These are phyloP conservation scores for Xyrauchen texanus DNA, from an alignment of 2,113 vertebrate species.

Conservation along the genomic window DNA sequence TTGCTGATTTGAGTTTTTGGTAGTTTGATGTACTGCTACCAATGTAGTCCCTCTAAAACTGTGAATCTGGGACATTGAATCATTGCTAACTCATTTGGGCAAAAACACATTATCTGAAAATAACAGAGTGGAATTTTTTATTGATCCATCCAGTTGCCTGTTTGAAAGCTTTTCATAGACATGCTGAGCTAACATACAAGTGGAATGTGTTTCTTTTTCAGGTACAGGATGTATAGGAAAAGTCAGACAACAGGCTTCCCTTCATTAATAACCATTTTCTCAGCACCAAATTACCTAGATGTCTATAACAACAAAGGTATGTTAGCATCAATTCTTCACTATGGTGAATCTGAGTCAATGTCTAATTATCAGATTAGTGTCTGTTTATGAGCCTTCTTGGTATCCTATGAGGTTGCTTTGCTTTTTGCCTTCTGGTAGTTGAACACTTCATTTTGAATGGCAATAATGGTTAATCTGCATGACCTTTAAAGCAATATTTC, in stretches of 20 bases:
- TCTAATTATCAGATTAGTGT: too few species aligned
- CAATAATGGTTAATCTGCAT: background rate
- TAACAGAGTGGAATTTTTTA: background rate
- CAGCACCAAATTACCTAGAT: constrained; percentile 97
- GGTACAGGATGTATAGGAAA: constrained; percentile 99
- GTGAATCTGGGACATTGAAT: too few species aligned
- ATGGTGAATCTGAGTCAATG: background rate
- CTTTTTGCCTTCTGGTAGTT: too few species aligned
- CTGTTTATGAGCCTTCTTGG: background rate
- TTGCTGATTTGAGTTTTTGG: too few species aligned
- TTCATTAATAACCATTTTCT: constrained; percentile 97
- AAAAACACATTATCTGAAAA: too few species aligned
- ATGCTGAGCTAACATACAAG: too few species aligned
- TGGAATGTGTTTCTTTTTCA: constrained; percentile 56
- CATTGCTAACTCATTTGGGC: too few species aligned
- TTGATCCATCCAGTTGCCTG: constrained; percentile 5
- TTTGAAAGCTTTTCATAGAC: background rate
- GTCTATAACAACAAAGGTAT: constrained; percentile 99
- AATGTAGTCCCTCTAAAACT: too few species aligned
- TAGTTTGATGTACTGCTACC: too few species aligned
- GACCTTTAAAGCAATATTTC: background rate
- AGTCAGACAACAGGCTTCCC: constrained; percentile 96
- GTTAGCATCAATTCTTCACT: background rate
- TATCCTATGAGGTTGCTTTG: background rate
- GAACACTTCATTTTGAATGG: background rate